These are phyloP conservation scores for Epirrhoe alternata DNA, from an alignment of 2,888 invertebrate genomes.

Conservation along the genomic window DNA sequence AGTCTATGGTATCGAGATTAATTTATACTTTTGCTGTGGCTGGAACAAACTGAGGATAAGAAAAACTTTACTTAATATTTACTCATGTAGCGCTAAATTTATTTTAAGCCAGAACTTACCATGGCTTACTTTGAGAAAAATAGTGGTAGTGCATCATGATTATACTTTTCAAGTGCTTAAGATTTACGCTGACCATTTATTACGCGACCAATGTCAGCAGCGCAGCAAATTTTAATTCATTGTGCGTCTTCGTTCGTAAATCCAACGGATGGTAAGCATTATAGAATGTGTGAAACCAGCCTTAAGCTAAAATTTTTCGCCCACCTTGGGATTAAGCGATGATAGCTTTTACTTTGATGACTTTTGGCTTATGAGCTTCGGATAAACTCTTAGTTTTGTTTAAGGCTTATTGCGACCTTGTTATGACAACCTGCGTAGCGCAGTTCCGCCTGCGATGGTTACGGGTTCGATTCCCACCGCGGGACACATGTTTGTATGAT, in stretches of 20 bases:
- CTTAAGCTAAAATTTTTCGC: slow-evolving; percentile 51
- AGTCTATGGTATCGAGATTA: too few species aligned
- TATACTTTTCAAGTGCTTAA: too few species aligned
- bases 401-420: slow-evolving; percentile 14
- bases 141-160: too few species aligned
- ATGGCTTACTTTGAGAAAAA: too few species aligned
- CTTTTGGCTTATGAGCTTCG: slow-evolving; percentile 28
- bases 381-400: slow-evolving; percentile 23
- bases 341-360: slow-evolving; percentile 44
- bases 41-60: too few species aligned
- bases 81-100: too few species aligned
- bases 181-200: neutral
- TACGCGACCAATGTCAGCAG: neutral
- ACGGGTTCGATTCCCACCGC: too few species aligned
- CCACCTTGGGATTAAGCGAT: slow-evolving; percentile 45
- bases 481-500: neutral
- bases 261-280: neutral
- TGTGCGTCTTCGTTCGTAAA: neutral
- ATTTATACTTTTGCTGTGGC: too few species aligned
- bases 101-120: too few species aligned
- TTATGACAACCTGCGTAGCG: neutral
- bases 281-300: neutral
- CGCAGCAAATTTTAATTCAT: neutral
- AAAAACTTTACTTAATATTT: too few species aligned
- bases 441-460: too few species aligned